Conservation (phyloP, 2,888 invertebrate species). For the Neria commutata region DNA sequence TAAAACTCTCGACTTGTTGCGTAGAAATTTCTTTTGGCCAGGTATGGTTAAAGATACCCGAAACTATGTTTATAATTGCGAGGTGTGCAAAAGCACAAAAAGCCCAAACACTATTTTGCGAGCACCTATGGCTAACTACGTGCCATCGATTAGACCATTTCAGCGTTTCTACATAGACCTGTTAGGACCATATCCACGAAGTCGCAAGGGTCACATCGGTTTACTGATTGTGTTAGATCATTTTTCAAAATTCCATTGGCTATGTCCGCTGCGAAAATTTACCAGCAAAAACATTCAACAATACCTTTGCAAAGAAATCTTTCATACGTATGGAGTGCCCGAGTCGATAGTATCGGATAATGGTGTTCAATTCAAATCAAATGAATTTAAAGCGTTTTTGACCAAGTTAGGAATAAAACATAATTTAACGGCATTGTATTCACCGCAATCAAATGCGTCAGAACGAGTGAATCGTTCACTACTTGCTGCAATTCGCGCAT, state of each 20-base stretch:
- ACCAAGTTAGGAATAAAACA: conserved; percentile 21
- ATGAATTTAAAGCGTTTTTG: conserved; percentile 19
- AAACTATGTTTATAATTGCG: conserved; percentile 1
- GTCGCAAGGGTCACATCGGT: conserved; percentile 1
- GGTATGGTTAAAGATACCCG: neutral
- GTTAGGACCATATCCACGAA: conserved; percentile 15
- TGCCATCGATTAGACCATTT: conserved; percentile 1
- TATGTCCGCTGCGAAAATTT: conserved; percentile 9
- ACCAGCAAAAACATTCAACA: neutral
- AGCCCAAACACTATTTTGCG: neutral
- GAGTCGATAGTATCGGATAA: conserved; percentile 36
- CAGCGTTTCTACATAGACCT: conserved; percentile 15
- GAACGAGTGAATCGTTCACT: conserved; percentile 45
- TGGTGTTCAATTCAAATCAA: conserved; percentile 34
- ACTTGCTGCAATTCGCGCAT: conserved; percentile 36
- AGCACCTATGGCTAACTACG: conserved; percentile 5
- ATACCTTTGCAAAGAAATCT: conserved; percentile 23
- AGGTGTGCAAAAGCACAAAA: conserved; percentile 4
- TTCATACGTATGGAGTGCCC: conserved; percentile 37
- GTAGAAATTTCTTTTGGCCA: conserved; percentile 16
- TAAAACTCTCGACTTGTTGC: conserved; percentile 1
- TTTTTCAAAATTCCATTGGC: conserved; percentile 9
- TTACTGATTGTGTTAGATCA: conserved; percentile 11
- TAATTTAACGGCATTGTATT: conserved; percentile 36
- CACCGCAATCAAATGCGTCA: conserved; percentile 46